A percentile compares a stretch with the other conserved stretches of the same genome.
These are phyloP conservation scores for Tupaia chinensis DNA, from an alignment of 2,113 vertebrate genomes.

Conservation along the genomic window DNA sequence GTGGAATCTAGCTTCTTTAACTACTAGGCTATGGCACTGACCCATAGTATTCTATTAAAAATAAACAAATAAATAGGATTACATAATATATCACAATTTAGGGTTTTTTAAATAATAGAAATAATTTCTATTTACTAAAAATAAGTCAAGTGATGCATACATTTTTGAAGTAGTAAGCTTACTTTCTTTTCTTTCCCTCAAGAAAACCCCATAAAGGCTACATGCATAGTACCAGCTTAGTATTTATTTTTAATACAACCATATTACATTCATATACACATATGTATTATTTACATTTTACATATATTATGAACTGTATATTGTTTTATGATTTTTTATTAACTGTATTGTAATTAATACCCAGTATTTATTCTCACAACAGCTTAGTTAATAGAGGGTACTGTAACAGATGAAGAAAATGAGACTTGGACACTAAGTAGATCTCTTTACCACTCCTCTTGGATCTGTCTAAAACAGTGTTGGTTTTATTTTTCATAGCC, in stretches of 20 bases:
- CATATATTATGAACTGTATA: background rate
- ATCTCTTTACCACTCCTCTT: background rate
- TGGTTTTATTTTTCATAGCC: background rate
- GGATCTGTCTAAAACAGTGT: background rate
- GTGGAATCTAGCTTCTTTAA: too few relatives aligned
- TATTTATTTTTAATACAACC: background rate
- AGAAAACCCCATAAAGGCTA: background rate
- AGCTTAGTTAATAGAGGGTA: background rate
- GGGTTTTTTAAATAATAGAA: background rate
- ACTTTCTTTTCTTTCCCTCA: background rate
- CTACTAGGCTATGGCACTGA: too few relatives aligned
- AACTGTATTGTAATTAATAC: background rate
- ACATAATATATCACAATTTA: background rate
- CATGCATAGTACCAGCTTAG: background rate
- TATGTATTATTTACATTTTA: background rate
- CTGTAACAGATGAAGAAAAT: background rate
- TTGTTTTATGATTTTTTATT: slow-evolving; percentile 29
- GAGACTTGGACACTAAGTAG: background rate
- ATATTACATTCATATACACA: background rate
- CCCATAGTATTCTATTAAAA: too few relatives aligned
- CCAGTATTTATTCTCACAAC: background rate
- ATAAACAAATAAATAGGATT: background rate
- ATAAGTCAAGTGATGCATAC: background rate
- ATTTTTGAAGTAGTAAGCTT: slow-evolving; percentile 14
- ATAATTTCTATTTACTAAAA: background rate